Evolutionary conservation across 2,113 vertebrate species (phyloP), one percentile per base, ranked within the genome.

Genomic region (Scopus umbretta): DNA sequence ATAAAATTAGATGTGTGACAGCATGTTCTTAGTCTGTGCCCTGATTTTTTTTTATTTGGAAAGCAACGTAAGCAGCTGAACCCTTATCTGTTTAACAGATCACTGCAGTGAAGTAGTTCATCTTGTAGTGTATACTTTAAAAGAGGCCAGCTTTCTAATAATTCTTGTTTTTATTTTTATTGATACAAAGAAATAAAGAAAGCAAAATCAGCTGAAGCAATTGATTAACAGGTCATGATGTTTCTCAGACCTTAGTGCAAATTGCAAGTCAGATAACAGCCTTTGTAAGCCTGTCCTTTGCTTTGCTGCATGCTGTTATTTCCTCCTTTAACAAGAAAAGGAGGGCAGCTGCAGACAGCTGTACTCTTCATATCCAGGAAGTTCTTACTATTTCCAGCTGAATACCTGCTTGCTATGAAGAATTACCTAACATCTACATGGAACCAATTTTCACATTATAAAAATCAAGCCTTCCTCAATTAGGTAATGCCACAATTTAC

Each of bases 401-500:
- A 92, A 71, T 71, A 59, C 21, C 61, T 89, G 16, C 38, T 67
- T 74, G 63, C 72, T 87, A 34, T 86, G 86, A 92, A 81, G 47
- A 89, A 75, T 86, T 84, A 67, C 36, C 20, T 59, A 7, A 61
- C 36, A 47, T 79, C 84, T 91, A 47, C 20, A 11, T 26, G 38
- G 52, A 80, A 42, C 34, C 34, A 58, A 34, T 80, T 80, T 91
- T 63, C 68, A 92, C 55, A 75, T 92, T 94, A 94, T 87, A 71
- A 96, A 96, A 91, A 92, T 91, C 52, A 88, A 92, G 36, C 32
- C 55, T 86, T 94, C 50, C 38, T 94, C 83, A 43, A 36, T 89
- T 84, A 84, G 38, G 43, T 78, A 91, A 87, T 84, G 68, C 55
- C 65, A 70, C 42, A 71, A 30, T 91, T 91, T 80, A 56, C 3